Evolutionary conservation across 2,113 vertebrate species (phyloP), one percentile per base, ranked within the genome.

Genomic region (Hemibates koningsi): DNA sequence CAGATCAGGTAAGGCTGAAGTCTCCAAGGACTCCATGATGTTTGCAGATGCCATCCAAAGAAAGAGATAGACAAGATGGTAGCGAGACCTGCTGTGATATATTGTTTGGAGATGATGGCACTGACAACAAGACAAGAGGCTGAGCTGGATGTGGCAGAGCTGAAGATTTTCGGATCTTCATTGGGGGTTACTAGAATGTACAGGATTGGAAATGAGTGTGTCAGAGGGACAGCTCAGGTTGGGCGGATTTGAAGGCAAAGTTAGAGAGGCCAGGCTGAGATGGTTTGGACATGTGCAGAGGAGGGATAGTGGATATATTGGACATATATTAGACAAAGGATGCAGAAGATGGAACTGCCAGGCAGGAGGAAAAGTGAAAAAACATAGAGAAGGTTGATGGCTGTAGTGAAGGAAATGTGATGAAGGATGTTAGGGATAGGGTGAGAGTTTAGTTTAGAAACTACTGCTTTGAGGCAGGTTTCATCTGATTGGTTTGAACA

Each of bases 331-430:
- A 38, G 34, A 38, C 32, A 5, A 0, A 38, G 61, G 19, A 66
- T 7, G 32, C 19, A 38, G 10, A 38, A 66, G 61, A 66, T 38
- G 6, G 32, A 66, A n/a, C 17, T 5, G 6, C 14, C 56, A 59
- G 56, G 27, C 56, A 32, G 57, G 61, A 66, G 61, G 34, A n/a
- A 0, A 66, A 38, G 3, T 38, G 0, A 38, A 66, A 0, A 6
- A 66, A n/a, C 34, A 38, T 3, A 66, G 61, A 66, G 61, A 38
- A 0, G 34, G 0, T 38, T 66, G 34, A 66, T 38, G 3, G 34
- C 13, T 66, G 61, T 66, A 38, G 61, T 3, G 61, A 21, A 66
- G 32, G 61, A 66, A 66, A 63, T 63, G 61, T 66, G 34, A 38
- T 21, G 29, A 34, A 63, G 3, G 59, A 63, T 63, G 9, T 63